Evolutionary conservation across 2,888 invertebrate genomes (phyloP).

Genomic region (Ornithoptera alexandrae): DNA sequence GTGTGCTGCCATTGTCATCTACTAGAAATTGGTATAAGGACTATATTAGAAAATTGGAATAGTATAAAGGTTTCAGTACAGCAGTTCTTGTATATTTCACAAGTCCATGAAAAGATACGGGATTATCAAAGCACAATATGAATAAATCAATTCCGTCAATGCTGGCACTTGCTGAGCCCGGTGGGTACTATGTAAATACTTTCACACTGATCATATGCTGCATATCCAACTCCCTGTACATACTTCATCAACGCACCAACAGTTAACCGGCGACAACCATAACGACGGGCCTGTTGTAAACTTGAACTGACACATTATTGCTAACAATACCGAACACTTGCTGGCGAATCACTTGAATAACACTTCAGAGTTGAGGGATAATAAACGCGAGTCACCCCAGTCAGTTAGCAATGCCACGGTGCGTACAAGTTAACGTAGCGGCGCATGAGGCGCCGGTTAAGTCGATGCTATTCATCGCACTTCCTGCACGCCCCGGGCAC

Average conservation of each 20-base stretch:
- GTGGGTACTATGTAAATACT: constrained; percentile 41
- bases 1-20: constrained; percentile 53
- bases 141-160: constrained; percentile 44
- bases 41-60: constrained; percentile 32
- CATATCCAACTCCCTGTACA: neutral
- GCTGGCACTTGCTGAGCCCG: constrained; percentile 33
- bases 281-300: neutral
- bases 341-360: constrained; percentile 5
- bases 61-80: constrained; percentile 17
- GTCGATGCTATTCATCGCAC: constrained; percentile 77
- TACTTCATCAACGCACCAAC: neutral
- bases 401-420: constrained; percentile 64
- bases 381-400: neutral
- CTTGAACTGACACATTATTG: constrained; percentile 1
- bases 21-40: constrained; percentile 43
- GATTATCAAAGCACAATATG: constrained; percentile 49
- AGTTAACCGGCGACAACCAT: neutral
- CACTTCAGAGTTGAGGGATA: neutral
- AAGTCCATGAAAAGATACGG: constrained; percentile 41
- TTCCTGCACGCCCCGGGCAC: constrained; percentile 85
- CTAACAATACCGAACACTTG: constrained; percentile 6
- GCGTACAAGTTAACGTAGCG: constrained; percentile 71
- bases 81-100: neutral
- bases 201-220: constrained; percentile 34
- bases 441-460: constrained; percentile 70